Percentiles rank a stretch among this genome's conserved stretches.
Evolutionary conservation across 2,113 vertebrate genomes (phyloP).

Genomic region (Leucosticte australis): DNA sequence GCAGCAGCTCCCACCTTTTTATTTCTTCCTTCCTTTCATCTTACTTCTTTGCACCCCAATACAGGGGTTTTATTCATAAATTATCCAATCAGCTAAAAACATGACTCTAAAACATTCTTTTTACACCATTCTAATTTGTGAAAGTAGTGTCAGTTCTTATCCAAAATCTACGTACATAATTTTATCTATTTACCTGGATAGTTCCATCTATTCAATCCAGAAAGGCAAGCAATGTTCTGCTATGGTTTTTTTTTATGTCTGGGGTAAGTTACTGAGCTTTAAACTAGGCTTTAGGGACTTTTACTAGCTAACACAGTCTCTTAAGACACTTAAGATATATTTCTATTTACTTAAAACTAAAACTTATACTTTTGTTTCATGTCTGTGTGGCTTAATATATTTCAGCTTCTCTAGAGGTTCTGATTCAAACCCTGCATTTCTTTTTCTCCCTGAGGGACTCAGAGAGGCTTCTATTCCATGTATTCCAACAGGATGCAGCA

Average conservation of each 20-base stretch:
- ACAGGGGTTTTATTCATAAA: neutral
- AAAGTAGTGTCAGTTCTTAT: neutral
- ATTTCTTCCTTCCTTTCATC: neutral
- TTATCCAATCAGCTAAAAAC: neutral
- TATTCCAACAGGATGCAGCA: neutral
- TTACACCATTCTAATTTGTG: neutral
- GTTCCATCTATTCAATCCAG: neutral
- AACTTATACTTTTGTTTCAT: neutral
- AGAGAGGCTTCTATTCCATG: neutral
- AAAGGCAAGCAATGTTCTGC: neutral
- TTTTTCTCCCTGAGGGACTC: neutral
- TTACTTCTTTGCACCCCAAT: neutral
- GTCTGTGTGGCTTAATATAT: neutral
- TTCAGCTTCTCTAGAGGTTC: neutral
- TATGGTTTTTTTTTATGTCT: neutral
- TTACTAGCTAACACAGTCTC: neutral
- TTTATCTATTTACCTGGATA: neutral
- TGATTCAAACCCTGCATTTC: neutral
- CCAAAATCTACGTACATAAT: neutral
- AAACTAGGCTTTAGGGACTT: neutral
- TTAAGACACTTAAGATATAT: neutral
- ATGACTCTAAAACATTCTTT: neutral
- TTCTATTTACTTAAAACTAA: neutral
- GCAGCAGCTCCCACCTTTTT: neutral
- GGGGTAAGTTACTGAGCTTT: neutral